Conservation (phyloP, 2,113 vertebrate species). For the Hyaena hyaena region DNA sequence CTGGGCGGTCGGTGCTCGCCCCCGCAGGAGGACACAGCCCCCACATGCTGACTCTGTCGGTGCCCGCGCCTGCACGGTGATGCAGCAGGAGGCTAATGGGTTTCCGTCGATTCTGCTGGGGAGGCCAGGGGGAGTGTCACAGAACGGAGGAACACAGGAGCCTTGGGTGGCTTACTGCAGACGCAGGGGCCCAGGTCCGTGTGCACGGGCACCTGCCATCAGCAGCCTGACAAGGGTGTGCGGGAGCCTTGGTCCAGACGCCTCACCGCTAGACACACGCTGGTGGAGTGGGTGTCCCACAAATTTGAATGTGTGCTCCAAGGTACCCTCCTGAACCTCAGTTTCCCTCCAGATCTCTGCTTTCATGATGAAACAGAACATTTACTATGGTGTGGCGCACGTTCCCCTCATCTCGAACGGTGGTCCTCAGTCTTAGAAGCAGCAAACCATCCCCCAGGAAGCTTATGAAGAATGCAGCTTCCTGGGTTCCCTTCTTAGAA, state of each 20-base stretch:
- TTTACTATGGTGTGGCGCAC: background rate
- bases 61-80: fast-evolving
- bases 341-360: background rate
- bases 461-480: background rate
- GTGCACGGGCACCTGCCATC: background rate
- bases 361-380: background rate
- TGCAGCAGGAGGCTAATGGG: conserved; percentile 54
- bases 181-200: background rate
- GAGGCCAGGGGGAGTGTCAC: conserved; percentile 20
- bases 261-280: background rate
- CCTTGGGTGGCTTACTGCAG: background rate
- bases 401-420: too few relatives aligned
- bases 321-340: background rate
- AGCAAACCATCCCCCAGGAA: background rate
- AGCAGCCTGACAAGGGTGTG: background rate
- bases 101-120: conserved; percentile 61
- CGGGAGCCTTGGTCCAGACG: background rate
- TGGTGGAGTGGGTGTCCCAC: background rate
- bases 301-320: background rate
- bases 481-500: background rate
- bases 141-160: background rate
- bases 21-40: background rate
- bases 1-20: background rate
- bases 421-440: background rate
- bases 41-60: conserved; percentile 46